Evolutionary conservation across 2,888 invertebrate species (phyloP).

Genomic region (Serripes groenlandicus): DNA sequence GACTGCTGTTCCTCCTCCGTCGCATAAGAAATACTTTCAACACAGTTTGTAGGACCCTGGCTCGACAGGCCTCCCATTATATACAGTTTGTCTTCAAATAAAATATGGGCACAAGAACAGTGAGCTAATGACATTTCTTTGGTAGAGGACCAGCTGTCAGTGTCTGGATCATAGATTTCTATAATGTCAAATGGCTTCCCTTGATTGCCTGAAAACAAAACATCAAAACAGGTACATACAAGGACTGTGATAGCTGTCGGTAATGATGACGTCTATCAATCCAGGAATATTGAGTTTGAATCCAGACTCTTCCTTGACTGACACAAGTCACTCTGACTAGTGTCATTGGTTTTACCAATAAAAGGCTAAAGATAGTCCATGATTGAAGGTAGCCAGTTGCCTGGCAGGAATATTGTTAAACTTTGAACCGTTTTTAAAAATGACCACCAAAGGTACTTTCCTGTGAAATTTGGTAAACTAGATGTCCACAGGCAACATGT

Average conservation of each 20-base stretch:
- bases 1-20: conserved; percentile 38
- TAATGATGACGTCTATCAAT: not conserved
- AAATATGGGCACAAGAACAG: conserved; percentile 82
- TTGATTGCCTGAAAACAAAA: conserved; percentile 77
- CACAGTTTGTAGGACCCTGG: conserved; percentile 80
- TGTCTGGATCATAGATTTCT: conserved; percentile 81
- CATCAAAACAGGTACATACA: not conserved
- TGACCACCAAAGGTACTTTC: too few species aligned
- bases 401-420: too few species aligned
- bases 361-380: too few species aligned
- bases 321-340: not conserved
- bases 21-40: conserved; percentile 70
- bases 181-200: conserved; percentile 81
- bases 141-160: conserved; percentile 79
- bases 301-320: too few species aligned
- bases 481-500: too few species aligned
- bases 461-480: too few species aligned
- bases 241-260: not conserved
- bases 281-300: not conserved
- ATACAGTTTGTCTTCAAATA: conserved; percentile 74
- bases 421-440: too few species aligned
- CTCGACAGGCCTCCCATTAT: conserved; percentile 84
- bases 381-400: too few species aligned
- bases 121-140: conserved; percentile 79
- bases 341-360: not conserved